Evolutionary conservation across 2,797 vertebrate species (phyloP), one percentile per base, ranked within the genome.

Genomic region (Chaenodraco wilsoni): DNA sequence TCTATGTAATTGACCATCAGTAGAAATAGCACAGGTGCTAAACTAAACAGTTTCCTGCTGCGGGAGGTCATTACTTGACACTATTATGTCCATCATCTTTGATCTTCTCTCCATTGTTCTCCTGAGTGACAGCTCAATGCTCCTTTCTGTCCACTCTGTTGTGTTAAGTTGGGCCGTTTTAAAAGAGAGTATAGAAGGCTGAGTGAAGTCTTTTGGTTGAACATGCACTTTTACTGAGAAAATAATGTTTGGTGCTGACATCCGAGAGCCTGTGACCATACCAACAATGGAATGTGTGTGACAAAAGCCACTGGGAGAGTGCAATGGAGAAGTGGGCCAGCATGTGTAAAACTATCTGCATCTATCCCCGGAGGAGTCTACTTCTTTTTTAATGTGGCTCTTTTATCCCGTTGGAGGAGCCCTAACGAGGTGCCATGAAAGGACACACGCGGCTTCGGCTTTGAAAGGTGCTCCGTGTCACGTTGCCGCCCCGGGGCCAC

Each of bases 361-460:
- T 78, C 85, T 87, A 90, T 86, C 83, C 89, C 85, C 85, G 52
- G 78, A 86, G 84, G 90, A 91, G 84, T 76, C 84, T 88, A 83
- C 86, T 84, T 89, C 76, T 87, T 88, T 91, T 92, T 93, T 91
- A 90, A 93, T 86, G 88, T 86, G 85, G 83, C 73, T 87, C 92
- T 92, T 94, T 93, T 92, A 93, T 93, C 90, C 90, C 69, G 48
- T 79, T 76, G 85, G 84, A 88, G 89, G 90, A 90, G 87, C 82
- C 88, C 91, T 93, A 94, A 95, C 91, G 90, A 94, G 91, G 90
- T 92, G 89, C 84, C 92, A 93, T 95, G 93, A 95, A 93, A 92
- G 89, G 95, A 95, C 94, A 93, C 93, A 94, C 93, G 93, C 92
- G 95, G 96, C 89, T 92, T 72, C 78, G 84, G 92, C 94, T 95